Conservation (phyloP, 1,140 invertebrate genomes). For the Amyelois transitella region DNA sequence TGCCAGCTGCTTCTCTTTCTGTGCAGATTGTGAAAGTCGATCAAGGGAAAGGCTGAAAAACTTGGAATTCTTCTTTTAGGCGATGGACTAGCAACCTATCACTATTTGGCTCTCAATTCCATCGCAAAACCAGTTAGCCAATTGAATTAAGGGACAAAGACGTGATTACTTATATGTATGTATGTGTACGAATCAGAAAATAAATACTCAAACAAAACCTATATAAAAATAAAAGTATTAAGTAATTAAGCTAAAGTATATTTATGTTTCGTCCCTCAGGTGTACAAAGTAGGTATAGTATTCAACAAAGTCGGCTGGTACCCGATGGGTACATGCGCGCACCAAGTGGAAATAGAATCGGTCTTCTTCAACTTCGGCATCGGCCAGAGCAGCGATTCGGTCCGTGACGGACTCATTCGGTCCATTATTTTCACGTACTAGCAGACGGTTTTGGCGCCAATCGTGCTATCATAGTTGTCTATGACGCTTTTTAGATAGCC, state of each 20-base stretch:
- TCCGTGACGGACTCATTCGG: constrained; percentile 83
- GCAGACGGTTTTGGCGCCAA: not conserved
- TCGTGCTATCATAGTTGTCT: not conserved
- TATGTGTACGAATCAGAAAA: too few species aligned
- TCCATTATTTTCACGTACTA: constrained; percentile 81
- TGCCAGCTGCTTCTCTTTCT: too few species aligned
- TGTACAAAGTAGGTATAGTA: constrained; percentile 86
- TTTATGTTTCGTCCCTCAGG: constrained; percentile 44
- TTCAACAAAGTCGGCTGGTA: constrained; percentile 87
- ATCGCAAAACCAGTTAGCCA: too few species aligned
- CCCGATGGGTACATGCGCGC: constrained; percentile 80
- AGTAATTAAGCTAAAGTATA: not conserved
- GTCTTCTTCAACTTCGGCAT: constrained; percentile 84
- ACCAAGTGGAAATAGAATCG: constrained; percentile 77
- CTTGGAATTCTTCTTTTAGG: too few species aligned
- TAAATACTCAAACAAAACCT: too few species aligned
- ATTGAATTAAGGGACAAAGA: too few species aligned
- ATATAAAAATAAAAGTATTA: too few species aligned
- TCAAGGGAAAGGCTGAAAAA: too few species aligned
- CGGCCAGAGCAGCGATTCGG: constrained; percentile 78
- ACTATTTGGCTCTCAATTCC: too few species aligned
- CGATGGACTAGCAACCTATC: too few species aligned
- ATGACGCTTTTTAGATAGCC: not conserved
- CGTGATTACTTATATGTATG: too few species aligned
- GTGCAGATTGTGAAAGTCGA: too few species aligned